Conservation (phyloP, 2,888 invertebrate species). For the Rutpela maculata region DNA sequence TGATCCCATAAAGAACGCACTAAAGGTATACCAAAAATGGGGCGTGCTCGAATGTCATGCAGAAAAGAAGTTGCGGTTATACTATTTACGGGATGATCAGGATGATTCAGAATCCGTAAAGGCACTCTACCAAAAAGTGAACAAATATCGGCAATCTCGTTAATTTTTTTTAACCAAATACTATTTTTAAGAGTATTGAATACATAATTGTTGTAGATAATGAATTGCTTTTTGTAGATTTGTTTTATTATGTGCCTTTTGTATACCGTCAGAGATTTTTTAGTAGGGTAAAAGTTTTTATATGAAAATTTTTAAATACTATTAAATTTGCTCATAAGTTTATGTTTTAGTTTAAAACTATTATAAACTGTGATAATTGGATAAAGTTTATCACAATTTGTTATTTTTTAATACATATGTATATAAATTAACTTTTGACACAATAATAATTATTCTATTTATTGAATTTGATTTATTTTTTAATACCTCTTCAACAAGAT, state of each 20-base stretch:
- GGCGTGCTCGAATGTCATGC: conserved; percentile 81
- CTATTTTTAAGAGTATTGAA: conserved; percentile 17
- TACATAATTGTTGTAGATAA: conserved; percentile 24
- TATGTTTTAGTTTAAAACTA: conserved; percentile 45
- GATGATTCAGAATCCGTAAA: conserved; percentile 67
- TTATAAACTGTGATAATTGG: conserved; percentile 60
- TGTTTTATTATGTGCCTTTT: conserved; percentile 41
- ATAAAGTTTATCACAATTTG: conserved; percentile 54
- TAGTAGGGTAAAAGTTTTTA: conserved; percentile 44
- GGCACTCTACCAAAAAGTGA: conserved; percentile 66
- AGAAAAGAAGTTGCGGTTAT: conserved; percentile 70
- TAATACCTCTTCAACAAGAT: no score
- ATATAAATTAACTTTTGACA: conserved; percentile 32
- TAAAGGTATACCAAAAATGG: conserved; percentile 89
- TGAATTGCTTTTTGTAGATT: conserved; percentile 25
- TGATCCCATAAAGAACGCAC: conserved; percentile 89
- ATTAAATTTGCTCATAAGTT: conserved; percentile 46
- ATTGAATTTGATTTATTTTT: conserved; percentile 18
- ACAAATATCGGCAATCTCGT: conserved; percentile 64
- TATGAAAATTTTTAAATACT: conserved; percentile 40
- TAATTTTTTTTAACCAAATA: conserved; percentile 38
- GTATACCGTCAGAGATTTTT: conserved; percentile 12
- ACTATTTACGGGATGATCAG: conserved; percentile 68
- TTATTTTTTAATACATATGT: conserved; percentile 42
- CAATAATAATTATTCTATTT: conserved; percentile 38